Evolutionary conservation across 2,888 invertebrate genomes (phyloP).

Genomic region (Drosophila subsilvestris): DNA sequence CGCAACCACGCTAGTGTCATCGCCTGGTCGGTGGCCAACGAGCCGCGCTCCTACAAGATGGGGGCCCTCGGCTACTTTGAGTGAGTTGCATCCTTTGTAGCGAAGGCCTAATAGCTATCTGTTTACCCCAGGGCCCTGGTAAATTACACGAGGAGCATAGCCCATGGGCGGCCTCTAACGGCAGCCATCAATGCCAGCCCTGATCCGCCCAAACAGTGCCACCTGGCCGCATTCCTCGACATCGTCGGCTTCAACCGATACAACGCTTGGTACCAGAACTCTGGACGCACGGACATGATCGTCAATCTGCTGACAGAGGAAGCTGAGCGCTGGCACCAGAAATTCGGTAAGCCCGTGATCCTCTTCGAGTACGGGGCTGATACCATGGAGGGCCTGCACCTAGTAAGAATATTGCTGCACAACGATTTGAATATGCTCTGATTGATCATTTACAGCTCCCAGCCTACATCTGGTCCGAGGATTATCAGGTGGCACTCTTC

Average conservation of each 20-base stretch:
- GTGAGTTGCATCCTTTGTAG: constrained; percentile 82
- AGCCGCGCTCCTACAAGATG: constrained; percentile 90
- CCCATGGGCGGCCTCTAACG: constrained; percentile 90
- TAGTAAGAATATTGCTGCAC: constrained; percentile 86
- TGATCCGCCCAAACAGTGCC: constrained; percentile 86
- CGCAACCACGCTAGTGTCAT: constrained; percentile 97
- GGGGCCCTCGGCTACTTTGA: constrained; percentile 92
- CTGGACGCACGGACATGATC: constrained; percentile 92
- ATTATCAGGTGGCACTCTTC: constrained; percentile 94
- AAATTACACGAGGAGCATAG: constrained; percentile 41
- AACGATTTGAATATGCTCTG: constrained; percentile 42
- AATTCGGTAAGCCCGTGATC: constrained; percentile 93
- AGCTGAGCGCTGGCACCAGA: constrained; percentile 90
- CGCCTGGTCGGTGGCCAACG: constrained; percentile 98
- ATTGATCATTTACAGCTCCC: constrained; percentile 86
- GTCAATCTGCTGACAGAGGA: constrained; percentile 89
- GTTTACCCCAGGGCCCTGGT: constrained; percentile 15
- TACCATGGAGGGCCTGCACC: constrained; percentile 95
- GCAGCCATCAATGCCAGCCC: constrained; percentile 89
- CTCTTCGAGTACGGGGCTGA: constrained; percentile 99
- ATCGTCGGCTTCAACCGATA: constrained; percentile 98
- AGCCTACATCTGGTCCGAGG: constrained; percentile 96
- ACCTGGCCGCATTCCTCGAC: constrained; percentile 90
- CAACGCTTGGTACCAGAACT: constrained; percentile 96
- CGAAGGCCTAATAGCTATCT: not conserved